phyloP scores from a whole-genome alignment of 2,888 invertebrate genomes.

The Clostera curtula region DNA sequence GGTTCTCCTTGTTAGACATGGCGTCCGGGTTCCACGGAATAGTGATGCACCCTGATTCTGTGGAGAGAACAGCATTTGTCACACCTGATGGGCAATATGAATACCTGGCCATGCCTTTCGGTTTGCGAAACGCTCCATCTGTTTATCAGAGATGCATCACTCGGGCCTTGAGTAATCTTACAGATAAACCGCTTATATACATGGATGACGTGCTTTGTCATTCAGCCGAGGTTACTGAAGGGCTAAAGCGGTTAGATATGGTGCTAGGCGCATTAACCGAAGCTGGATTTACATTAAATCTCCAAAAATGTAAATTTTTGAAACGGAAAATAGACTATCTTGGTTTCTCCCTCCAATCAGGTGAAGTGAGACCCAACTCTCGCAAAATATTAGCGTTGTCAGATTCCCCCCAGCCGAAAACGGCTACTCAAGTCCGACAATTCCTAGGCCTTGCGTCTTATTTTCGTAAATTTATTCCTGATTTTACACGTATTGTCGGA shows the following conservation, averaged over 20 bases:
- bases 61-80: constrained; percentile 12
- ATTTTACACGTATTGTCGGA: constrained; percentile 14
- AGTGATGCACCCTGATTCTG: constrained; percentile 8
- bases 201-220: too few relatives aligned
- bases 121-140: constrained; percentile 31
- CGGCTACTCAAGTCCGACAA: constrained; percentile 14
- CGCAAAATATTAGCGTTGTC: constrained; percentile 14
- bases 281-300: constrained; percentile 14
- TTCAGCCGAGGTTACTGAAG: too few relatives aligned
- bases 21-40: constrained; percentile 32
- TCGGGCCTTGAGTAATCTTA: too few relatives aligned
- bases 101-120: constrained; percentile 29
- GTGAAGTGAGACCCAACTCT: constrained; percentile 14
- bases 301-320: constrained; percentile 11
- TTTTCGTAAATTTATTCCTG: neutral
- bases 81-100: constrained; percentile 14
- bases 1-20: constrained; percentile 27
- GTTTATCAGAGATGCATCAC: constrained; percentile 32
- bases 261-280: constrained; percentile 6
- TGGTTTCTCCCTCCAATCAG: constrained; percentile 8
- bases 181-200: too few relatives aligned
- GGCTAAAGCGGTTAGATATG: constrained; percentile 1
- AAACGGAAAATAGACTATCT: constrained; percentile 11
- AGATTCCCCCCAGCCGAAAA: constrained; percentile 8
- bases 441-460: constrained; percentile 17